Evolutionary conservation across 2,797 vertebrate species (phyloP).

Genomic region (Peromyscus attwateri): DNA sequence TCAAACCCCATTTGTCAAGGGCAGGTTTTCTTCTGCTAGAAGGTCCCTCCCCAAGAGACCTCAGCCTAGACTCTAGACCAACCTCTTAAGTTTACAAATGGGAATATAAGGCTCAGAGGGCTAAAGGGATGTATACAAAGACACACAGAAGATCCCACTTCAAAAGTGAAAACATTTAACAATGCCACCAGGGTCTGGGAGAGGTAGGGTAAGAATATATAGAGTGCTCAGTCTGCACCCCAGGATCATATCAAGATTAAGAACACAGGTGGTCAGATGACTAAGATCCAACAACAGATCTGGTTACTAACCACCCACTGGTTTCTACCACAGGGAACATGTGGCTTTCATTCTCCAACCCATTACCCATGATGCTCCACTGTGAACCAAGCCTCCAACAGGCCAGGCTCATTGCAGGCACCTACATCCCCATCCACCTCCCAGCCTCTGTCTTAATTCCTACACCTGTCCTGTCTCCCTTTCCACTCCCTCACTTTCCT

Average conservation of each 20-base stretch:
- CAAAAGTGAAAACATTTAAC: background rate
- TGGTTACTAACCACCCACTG: background rate
- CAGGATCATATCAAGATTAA: background rate
- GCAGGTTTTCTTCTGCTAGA: background rate
- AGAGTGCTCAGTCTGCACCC: background rate
- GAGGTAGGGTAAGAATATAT: background rate
- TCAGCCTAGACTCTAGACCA: background rate
- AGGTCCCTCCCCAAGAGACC: background rate
- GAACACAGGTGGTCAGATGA: background rate
- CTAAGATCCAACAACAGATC: background rate
- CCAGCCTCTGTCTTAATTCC: background rate
- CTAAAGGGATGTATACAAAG: background rate
- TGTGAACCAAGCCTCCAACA: background rate
- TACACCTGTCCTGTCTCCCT: background rate
- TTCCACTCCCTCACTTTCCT: background rate
- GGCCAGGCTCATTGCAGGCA: background rate
- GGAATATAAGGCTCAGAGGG: background rate
- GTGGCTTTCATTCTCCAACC: background rate
- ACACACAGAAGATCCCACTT: background rate
- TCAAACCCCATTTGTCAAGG: background rate
- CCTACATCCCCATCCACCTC: background rate
- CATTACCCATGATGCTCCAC: background rate
- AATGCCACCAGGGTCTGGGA: background rate
- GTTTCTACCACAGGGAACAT: background rate
- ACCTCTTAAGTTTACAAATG: background rate